Evolutionary conservation across 2,888 invertebrate genomes (phyloP), one percentile per base, ranked within the genome.

Genomic region (Phytoseiulus persimilis): DNA sequence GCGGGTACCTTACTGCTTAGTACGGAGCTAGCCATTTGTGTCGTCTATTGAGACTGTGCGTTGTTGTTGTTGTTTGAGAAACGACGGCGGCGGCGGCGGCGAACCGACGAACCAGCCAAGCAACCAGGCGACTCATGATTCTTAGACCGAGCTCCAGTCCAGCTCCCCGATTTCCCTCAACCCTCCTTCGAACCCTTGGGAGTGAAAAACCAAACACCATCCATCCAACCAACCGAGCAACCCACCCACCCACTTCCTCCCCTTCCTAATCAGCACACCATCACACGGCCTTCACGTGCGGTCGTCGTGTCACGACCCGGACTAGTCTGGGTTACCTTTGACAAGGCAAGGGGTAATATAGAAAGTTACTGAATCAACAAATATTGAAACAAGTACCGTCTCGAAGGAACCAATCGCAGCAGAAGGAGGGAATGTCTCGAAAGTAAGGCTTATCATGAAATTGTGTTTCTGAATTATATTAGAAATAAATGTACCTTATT

Each of bases 401-500:
- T 65, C 65, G 65, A 65, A 65, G 65, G 87, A 87, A 87, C 87
- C 87, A 87, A 87, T 87, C 87, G 87, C 87, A 87, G 87, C 39
- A 33, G 87, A 87, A 28, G 65, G 65, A 87, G 31, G 32, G 33
- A 87, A 87, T 45, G 87, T 83, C 83, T 90, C 39, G 90, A 39
- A 83, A 90, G 83, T n/a, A 89, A 32, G 32, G 89, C 90, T 32
- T 90, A 83, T 89, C 33, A 90, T 89, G n/a, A 89, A 89, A 90
- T 87, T 90, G 33, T 32, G 83, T 89, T 83, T 33, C 31, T 89
- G 83, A 31, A 89, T 65, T 89, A 46, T 46, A 31, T 90, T 31
- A 83, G 33, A 89, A 32, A 31, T 90, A 87, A 89, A 89, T 90
- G 83, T 89, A 89, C 83, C 39, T 89, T 89, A 83, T 89, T 83